Evolutionary conservation across 2,797 vertebrate genomes (phyloP).

Genomic region (Poeciliopsis presidionis): DNA sequence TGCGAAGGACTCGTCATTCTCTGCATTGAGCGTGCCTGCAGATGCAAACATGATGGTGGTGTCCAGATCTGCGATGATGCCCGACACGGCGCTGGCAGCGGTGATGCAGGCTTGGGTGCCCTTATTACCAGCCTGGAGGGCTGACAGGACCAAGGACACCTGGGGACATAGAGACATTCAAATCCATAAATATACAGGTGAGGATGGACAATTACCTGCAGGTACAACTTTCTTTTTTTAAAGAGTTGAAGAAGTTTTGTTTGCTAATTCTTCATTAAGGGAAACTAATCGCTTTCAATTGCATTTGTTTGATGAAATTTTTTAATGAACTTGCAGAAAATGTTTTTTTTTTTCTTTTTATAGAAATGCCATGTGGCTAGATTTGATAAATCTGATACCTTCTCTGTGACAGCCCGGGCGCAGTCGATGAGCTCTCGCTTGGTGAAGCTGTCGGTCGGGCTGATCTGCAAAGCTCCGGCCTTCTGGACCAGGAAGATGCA

Average conservation of each 20-base stretch:
- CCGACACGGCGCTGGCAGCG: slow-evolving; percentile 92
- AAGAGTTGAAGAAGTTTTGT: background rate
- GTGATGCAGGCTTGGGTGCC: slow-evolving; percentile 99
- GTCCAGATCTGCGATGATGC: slow-evolving; percentile 96
- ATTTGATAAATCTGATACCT: slow-evolving; percentile 79
- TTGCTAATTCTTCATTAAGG: background rate
- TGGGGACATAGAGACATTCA: slow-evolving; percentile 43
- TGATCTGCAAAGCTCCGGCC: slow-evolving; percentile 94
- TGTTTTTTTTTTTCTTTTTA: too few species aligned
- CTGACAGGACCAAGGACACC: slow-evolving; percentile 88
- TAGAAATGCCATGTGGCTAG: background rate
- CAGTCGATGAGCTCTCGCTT: slow-evolving; percentile 97
- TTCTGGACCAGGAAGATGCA: slow-evolving; percentile 99
- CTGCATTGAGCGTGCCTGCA: slow-evolving; percentile 92
- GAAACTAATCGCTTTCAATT: background rate
- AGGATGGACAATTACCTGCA: slow-evolving; percentile 6
- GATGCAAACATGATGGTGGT: slow-evolving; percentile 99
- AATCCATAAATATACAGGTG: slow-evolving; percentile 25
- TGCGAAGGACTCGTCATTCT: slow-evolving; percentile 95
- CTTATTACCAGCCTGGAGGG: slow-evolving; percentile 96
- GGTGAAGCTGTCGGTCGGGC: slow-evolving; percentile 92
- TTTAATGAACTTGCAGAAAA: too few species aligned
- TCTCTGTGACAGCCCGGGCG: slow-evolving; percentile 93
- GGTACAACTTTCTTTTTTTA: background rate
- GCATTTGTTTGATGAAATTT: too few species aligned